Evolutionary conservation across 2,113 vertebrate genomes (phyloP).

Genomic region (Malurus melanocephalus): DNA sequence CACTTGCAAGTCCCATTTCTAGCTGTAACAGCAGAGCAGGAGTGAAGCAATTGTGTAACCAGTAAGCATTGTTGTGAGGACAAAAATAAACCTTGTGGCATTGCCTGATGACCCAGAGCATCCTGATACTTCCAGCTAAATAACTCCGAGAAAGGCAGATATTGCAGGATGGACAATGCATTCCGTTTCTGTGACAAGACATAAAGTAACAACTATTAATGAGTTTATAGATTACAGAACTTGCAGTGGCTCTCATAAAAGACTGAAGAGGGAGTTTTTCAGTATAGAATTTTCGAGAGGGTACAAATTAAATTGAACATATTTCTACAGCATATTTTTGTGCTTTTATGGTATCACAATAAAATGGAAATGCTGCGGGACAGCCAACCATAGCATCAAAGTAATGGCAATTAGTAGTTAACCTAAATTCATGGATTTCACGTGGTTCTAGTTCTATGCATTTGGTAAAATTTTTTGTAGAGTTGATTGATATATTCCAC

Average conservation of each 20-base stretch:
- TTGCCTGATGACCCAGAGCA: constrained; percentile 86
- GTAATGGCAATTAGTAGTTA: neutral
- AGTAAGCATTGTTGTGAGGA: neutral
- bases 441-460: neutral
- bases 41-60: neutral
- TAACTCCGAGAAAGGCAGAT: constrained; percentile 87
- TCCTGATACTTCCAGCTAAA: constrained; percentile 88
- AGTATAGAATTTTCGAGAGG: neutral
- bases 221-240: neutral
- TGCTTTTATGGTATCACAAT: neutral
- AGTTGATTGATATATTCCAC: neutral
- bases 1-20: neutral
- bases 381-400: neutral
- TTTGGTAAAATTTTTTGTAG: neutral
- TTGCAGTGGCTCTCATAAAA: neutral
- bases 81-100: constrained; percentile 58
- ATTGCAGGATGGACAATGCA: neutral
- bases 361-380: neutral
- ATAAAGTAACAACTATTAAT: neutral
- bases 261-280: neutral
- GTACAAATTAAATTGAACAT: neutral
- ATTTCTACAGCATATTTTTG: neutral
- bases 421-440: neutral
- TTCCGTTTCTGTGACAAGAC: neutral
- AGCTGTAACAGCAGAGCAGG: neutral